Evolutionary conservation across 30 jellyfish, hydroid and myxozoan genomes (phyloP), one percentile per base, ranked within the genome.

Genomic region (Sanderia malayensis): DNA sequence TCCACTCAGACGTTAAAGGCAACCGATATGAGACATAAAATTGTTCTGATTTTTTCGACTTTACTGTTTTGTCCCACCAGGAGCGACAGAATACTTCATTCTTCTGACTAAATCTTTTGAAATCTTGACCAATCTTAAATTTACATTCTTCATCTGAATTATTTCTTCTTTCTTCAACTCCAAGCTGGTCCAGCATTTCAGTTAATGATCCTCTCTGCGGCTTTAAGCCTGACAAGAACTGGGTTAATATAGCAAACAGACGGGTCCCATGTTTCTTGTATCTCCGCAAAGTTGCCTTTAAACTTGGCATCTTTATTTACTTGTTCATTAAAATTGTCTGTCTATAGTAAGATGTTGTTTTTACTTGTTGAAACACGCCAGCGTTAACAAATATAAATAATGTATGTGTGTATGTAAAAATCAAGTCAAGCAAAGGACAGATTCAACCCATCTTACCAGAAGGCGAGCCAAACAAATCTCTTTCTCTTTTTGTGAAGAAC

Each of bases 1-100:
- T 13, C 87, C 87, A 76, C 45, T 76, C 79, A 44, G 87, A 22
- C 7, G 37, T 44, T 60, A 76, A 41, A 13, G 87, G 87, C 10
- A 11, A 27, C 29, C 87, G 53, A 62, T 76, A 76, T 4, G 87
- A 76, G n/a, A 73, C 44, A 55, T 76, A 76, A 62, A 76, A 76
- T 17, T 22, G 30, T 34, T 76, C 87, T n/a, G 87, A 59, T 30
- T 62, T 64, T 19, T 22, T 27, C 17, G 87, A 59, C 46, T 30
- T 61, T 17, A 76, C 32, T 1, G 10, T 61, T 4, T 46, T 73
- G 24, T 76, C 87, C 87, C 87, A 76, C 61, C 61, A 76, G 23
- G 87, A 76, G 26, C 87, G 31, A 32, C 80, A 76, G 33, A 76
- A 76, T 47, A 55, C 71, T 3, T 76, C 87, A 37, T 61, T 31